Percentiles rank a stretch among this genome's conserved stretches.
Evolutionary conservation across 2,797 vertebrate genomes (phyloP).

Genomic region (Moxostoma hubbsi): DNA sequence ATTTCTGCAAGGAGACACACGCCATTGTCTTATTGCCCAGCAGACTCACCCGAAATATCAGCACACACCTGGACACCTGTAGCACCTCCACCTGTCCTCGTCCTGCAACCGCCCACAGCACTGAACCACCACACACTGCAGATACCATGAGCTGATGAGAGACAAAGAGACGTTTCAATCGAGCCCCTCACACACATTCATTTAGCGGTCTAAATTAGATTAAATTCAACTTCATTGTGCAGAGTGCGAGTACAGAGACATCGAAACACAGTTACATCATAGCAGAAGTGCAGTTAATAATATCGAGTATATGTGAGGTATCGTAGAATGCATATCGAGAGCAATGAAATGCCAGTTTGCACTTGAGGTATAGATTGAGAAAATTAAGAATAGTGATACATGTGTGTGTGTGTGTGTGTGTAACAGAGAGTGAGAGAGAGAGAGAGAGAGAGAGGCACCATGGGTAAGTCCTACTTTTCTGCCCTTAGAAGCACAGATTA

Average conservation of each 20-base stretch:
- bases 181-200: background rate
- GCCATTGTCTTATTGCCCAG: background rate
- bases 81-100: background rate
- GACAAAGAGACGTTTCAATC: background rate
- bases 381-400: too few species aligned
- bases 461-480: conserved; percentile 44
- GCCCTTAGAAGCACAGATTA: conserved; percentile 21
- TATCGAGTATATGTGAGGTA: too few species aligned
- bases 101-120: background rate
- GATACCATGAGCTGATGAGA: background rate
- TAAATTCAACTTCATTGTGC: too few species aligned
- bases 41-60: conserved; percentile 19
- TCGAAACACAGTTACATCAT: too few species aligned
- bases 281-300: too few species aligned
- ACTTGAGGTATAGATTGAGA: too few species aligned
- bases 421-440: too few species aligned
- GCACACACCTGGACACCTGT: conserved; percentile 12
- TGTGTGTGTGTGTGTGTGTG: too few species aligned
- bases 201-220: too few species aligned
- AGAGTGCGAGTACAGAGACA: too few species aligned
- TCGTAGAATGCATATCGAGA: background rate
- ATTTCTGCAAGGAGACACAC: background rate
- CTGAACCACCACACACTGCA: background rate
- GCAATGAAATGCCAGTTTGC: background rate
- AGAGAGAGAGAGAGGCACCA: too few species aligned